Conservation (phyloP, 2,888 invertebrate species). For the Luffia ferchaultella region DNA sequence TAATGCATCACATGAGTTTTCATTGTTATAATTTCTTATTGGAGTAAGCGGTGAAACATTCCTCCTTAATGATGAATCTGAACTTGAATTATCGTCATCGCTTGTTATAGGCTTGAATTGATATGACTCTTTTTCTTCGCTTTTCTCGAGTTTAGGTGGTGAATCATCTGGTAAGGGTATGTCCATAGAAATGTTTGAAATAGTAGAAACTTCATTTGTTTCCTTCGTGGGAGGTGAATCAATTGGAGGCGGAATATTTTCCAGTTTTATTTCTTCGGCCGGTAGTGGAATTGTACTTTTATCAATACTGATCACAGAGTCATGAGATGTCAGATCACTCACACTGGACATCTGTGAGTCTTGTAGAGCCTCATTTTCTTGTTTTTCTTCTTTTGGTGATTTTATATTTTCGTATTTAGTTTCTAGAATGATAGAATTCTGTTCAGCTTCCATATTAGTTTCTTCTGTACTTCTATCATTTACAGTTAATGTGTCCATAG, state of each 20-base stretch:
- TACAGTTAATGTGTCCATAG: slow-evolving; percentile 17
- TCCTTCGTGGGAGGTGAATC: slow-evolving; percentile 52
- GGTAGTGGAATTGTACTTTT: slow-evolving; percentile 38
- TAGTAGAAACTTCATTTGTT: slow-evolving; percentile 20
- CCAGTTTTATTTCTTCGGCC: slow-evolving; percentile 40
- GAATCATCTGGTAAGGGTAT: slow-evolving; percentile 41
- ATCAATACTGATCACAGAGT: slow-evolving; percentile 31
- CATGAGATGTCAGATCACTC: slow-evolving; percentile 35
- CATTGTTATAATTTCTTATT: slow-evolving; percentile 52
- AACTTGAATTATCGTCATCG: slow-evolving; percentile 44
- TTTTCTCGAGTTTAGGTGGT: slow-evolving; percentile 26
- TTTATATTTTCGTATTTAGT: not conserved
- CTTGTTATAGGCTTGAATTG: slow-evolving; percentile 41
- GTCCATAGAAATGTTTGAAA: slow-evolving; percentile 10
- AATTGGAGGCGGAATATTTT: slow-evolving; percentile 33
- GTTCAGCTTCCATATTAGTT: slow-evolving; percentile 24
- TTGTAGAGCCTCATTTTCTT: slow-evolving; percentile 37
- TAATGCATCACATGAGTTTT: slow-evolving; percentile 56
- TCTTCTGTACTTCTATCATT: slow-evolving; percentile 14
- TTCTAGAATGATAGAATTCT: slow-evolving; percentile 1
- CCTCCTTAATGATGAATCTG: slow-evolving; percentile 45
- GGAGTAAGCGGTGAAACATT: slow-evolving; percentile 59
- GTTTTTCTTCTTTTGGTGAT: slow-evolving; percentile 23
- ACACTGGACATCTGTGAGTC: slow-evolving; percentile 63
- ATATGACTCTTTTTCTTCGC: slow-evolving; percentile 25